Conservation (phyloP, 2,888 invertebrate genomes). For the Oxycera nigricornis region DNA sequence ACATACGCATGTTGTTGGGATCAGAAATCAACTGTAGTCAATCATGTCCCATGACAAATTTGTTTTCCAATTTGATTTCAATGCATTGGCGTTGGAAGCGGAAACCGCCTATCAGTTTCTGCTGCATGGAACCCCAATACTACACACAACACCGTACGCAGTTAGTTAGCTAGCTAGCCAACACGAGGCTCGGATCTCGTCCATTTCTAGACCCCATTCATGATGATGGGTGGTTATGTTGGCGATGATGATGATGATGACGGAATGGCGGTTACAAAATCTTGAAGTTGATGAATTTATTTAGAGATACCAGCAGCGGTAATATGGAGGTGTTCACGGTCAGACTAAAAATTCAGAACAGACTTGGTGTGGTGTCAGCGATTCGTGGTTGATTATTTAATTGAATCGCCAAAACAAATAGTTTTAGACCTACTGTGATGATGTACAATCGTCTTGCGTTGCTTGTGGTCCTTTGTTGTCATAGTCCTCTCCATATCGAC, state of each 20-base stretch:
- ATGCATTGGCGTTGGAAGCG: slow-evolving; percentile 34
- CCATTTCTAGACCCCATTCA: neutral
- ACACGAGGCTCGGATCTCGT: neutral
- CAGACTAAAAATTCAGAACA: too few relatives aligned
- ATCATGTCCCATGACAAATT: slow-evolving; percentile 34
- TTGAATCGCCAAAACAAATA: too few relatives aligned
- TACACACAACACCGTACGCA: neutral
- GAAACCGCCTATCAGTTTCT: slow-evolving; percentile 38
- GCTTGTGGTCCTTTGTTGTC: too few relatives aligned
- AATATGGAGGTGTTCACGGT: too few relatives aligned
- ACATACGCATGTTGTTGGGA: neutral
- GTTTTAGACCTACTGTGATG: too few relatives aligned
- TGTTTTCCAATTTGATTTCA: slow-evolving; percentile 36
- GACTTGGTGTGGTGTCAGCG: too few relatives aligned
- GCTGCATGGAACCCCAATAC: neutral
- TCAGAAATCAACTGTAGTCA: slow-evolving; percentile 22
- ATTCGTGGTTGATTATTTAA: too few relatives aligned
- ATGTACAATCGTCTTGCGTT: too few relatives aligned
- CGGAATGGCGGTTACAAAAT: neutral
- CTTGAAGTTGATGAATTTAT: too few relatives aligned
- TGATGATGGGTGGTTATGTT: neutral
- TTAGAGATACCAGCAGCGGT: too few relatives aligned
- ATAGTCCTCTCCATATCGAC: too few relatives aligned
- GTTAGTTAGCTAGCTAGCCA: neutral
- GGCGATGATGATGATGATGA: neutral